These are phyloP conservation scores for Temnothorax rugatulus DNA, from an alignment of 2,888 invertebrate species.

Conservation along the genomic window DNA sequence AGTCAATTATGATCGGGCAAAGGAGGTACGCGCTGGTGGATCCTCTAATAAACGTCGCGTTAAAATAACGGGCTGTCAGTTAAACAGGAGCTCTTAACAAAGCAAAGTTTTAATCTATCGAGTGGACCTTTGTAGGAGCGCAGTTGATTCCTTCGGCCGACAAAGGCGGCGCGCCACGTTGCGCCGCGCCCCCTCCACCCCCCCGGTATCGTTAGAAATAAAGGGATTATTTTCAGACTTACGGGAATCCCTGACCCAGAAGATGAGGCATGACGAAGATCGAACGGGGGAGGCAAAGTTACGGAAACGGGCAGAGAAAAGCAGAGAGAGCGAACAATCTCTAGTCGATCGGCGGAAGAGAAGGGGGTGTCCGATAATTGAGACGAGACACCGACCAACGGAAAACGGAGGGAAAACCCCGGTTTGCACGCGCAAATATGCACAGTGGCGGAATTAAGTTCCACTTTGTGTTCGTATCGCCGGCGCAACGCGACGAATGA, in stretches of 20 bases:
- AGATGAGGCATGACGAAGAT: slow-evolving; percentile 5
- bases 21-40: slow-evolving; percentile 30
- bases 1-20: slow-evolving; percentile 48
- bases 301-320: neutral
- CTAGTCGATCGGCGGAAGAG: neutral
- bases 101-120: slow-evolving; percentile 56
- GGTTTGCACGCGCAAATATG: slow-evolving; percentile 24
- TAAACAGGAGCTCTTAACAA: slow-evolving; percentile 50
- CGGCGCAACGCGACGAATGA: slow-evolving; percentile 8
- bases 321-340: neutral
- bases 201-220: slow-evolving; percentile 25
- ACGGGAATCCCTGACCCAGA: neutral
- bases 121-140: slow-evolving; percentile 31
- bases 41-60: slow-evolving; percentile 54
- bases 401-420: neutral
- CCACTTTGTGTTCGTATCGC: slow-evolving; percentile 31
- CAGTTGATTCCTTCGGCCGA: slow-evolving; percentile 21
- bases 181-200: too few species aligned
- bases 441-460: slow-evolving; percentile 40
- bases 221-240: slow-evolving; percentile 43
- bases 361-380: slow-evolving; percentile 34
- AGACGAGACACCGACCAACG: slow-evolving; percentile 4
- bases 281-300: neutral
- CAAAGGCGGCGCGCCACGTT: neutral
- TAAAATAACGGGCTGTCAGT: slow-evolving; percentile 49